Conservation (phyloP, 1,140 invertebrate genomes). For the Cherax destructor region DNA sequence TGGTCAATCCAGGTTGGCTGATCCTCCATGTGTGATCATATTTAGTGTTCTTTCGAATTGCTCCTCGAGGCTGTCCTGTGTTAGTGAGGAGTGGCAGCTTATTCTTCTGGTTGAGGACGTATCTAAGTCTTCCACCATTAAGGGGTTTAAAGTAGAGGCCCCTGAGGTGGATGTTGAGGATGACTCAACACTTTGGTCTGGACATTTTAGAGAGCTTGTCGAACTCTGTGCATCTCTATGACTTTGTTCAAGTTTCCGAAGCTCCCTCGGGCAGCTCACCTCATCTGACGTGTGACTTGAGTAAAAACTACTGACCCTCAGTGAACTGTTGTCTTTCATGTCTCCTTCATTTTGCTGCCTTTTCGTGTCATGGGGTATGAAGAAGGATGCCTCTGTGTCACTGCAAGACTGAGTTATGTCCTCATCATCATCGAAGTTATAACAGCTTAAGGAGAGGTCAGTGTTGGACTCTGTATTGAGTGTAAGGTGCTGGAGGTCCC, state of each 20-base stretch:
- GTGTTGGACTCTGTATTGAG: conserved; percentile 60
- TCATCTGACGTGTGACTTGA: background rate
- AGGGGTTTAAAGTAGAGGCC: conserved; percentile 16
- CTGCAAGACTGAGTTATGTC: conserved; percentile 51
- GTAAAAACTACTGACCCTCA: background rate
- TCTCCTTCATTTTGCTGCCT: background rate
- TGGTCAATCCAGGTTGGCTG: conserved; percentile 33
- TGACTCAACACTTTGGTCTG: conserved; percentile 22
- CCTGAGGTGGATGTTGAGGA: conserved; percentile 18
- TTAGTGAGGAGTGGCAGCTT: conserved; percentile 18
- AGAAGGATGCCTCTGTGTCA: conserved; percentile 62
- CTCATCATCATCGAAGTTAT: conserved; percentile 51
- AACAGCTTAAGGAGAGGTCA: conserved; percentile 50
- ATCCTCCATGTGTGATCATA: conserved; percentile 29
- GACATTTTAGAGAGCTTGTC: background rate
- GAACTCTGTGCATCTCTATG: background rate
- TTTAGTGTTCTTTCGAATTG: conserved; percentile 48
- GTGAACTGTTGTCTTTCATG: conserved; percentile 4
- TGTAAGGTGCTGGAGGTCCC: conserved; percentile 32
- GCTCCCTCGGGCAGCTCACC: background rate
- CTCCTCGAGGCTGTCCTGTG: conserved; percentile 54
- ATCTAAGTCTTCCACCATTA: conserved; percentile 8
- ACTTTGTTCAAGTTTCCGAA: conserved; percentile 8
- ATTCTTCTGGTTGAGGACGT: conserved; percentile 4
- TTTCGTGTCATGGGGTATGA: conserved; percentile 47